A percentile compares a stretch with the other conserved stretches of the same genome.
phyloP scores from a whole-genome alignment of 2,888 invertebrate genomes.

The Caenorhabditis japonica region DNA sequence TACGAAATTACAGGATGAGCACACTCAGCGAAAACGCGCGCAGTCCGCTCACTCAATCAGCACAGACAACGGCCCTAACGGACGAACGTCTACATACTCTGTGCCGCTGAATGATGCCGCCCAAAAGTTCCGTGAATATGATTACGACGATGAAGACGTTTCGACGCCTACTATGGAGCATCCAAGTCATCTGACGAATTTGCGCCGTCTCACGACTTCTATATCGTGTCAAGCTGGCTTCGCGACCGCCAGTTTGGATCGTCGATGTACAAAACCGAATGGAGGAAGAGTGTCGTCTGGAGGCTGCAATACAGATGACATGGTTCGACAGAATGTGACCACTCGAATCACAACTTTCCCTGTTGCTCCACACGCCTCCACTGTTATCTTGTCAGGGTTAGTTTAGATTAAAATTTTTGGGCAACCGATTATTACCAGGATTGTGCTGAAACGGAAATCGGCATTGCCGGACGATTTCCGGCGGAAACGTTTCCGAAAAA shows the following conservation, averaged over 20 bases:
- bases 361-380: constrained; percentile 41
- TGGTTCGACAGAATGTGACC: constrained; percentile 38
- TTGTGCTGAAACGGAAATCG: too few species aligned
- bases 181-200: constrained; percentile 33
- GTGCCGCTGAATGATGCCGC: constrained; percentile 48
- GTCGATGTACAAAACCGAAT: constrained; percentile 43
- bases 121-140: constrained; percentile 37
- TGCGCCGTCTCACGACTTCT: constrained; percentile 41
- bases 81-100: constrained; percentile 46
- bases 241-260: constrained; percentile 59
- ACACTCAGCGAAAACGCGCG: constrained; percentile 54
- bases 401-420: too few species aligned
- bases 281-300: constrained; percentile 30
- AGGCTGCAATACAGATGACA: constrained; percentile 31
- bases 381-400: constrained; percentile 46
- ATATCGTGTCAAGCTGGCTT: constrained; percentile 61
- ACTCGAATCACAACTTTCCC: constrained; percentile 67
- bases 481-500: too few species aligned
- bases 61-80: constrained; percentile 30
- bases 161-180: constrained; percentile 42
- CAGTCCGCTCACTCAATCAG: constrained; percentile 56
- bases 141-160: constrained; percentile 42
- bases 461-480: too few species aligned
- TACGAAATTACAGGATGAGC: constrained; percentile 48
- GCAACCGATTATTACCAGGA: too few species aligned